Evolutionary conservation across 1,140 invertebrate species (phyloP).

Genomic region (Drosophila azteca): DNA sequence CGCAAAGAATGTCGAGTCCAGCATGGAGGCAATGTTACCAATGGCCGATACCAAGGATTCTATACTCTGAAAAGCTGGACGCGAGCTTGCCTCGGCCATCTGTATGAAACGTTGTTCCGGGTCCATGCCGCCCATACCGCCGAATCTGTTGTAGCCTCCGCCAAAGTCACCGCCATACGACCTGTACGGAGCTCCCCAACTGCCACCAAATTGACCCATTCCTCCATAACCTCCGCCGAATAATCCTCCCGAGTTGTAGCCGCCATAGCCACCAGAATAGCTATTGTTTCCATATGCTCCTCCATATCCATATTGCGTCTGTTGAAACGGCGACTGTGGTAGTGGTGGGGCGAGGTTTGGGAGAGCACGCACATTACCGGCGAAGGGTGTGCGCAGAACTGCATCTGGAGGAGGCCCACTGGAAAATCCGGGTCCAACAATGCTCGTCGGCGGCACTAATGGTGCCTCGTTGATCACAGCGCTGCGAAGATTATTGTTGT

Average conservation of each 20-base stretch:
- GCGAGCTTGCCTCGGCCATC: slow-evolving; percentile 94
- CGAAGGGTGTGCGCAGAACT: slow-evolving; percentile 63
- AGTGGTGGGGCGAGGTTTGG: slow-evolving; percentile 57
- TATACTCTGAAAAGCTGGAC: slow-evolving; percentile 96
- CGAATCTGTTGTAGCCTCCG: slow-evolving; percentile 84
- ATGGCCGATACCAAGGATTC: slow-evolving; percentile 96
- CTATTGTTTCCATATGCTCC: slow-evolving; percentile 37
- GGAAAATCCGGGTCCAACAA: slow-evolving; percentile 6
- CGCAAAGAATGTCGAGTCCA: slow-evolving; percentile 97
- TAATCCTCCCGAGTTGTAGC: slow-evolving; percentile 37
- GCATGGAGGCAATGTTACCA: slow-evolving; percentile 96
- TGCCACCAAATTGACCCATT: slow-evolving; percentile 43
- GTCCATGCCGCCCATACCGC: slow-evolving; percentile 84
- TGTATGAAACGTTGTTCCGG: slow-evolving; percentile 89
- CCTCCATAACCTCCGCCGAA: slow-evolving; percentile 50
- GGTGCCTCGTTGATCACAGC: slow-evolving; percentile 69
- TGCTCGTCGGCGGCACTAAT: slow-evolving; percentile 52
- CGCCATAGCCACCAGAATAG: slow-evolving; percentile 46
- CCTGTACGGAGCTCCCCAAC: slow-evolving; percentile 39
- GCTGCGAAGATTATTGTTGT: slow-evolving; percentile 74
- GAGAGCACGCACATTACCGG: slow-evolving; percentile 71
- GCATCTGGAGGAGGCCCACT: slow-evolving; percentile 44
- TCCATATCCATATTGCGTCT: slow-evolving; percentile 42
- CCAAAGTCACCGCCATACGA: slow-evolving; percentile 77
- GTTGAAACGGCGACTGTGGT: slow-evolving; percentile 62